Evolutionary conservation across 2,888 invertebrate species (phyloP).

Genomic region (Troglohyphantes excavatus): DNA sequence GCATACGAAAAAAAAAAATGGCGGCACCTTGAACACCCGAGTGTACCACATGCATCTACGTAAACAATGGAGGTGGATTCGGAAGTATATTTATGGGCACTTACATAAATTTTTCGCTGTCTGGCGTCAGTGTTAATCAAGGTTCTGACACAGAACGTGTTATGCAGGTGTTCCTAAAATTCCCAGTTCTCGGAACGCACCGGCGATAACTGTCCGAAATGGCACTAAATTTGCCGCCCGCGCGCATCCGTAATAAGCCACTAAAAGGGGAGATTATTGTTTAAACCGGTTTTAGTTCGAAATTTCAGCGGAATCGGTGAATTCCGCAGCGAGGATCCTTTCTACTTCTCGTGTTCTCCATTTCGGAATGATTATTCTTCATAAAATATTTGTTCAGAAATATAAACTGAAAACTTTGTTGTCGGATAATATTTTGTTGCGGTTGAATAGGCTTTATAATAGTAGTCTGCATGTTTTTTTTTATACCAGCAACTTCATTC

Average conservation of each 20-base stretch:
- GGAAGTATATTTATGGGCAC: conserved; percentile 17
- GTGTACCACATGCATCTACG: conserved; percentile 11
- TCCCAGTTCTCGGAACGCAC: background rate
- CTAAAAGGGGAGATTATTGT: background rate
- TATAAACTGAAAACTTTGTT: no score
- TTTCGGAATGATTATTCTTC: no score
- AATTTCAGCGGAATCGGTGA: background rate
- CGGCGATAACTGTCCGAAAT: conserved; percentile 23
- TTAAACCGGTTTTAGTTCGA: background rate
- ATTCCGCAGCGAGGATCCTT: background rate
- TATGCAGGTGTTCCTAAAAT: conserved; percentile 25
- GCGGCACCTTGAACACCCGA: background rate
- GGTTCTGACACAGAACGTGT: conserved; percentile 16
- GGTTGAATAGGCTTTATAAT: no score
- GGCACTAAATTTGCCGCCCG: conserved; percentile 24
- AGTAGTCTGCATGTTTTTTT: no score
- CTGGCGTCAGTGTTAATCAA: conserved; percentile 16
- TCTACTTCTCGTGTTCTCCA: background rate
- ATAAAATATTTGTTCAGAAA: no score
- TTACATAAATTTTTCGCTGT: conserved; percentile 31
- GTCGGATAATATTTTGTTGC: no score
- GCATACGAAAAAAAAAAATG: background rate
- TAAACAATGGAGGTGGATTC: conserved; percentile 11
- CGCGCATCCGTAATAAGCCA: conserved; percentile 8
- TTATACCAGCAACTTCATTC: no score